Conservation (phyloP, 2,113 vertebrate genomes). For the Chlamydotis undulata region DNA sequence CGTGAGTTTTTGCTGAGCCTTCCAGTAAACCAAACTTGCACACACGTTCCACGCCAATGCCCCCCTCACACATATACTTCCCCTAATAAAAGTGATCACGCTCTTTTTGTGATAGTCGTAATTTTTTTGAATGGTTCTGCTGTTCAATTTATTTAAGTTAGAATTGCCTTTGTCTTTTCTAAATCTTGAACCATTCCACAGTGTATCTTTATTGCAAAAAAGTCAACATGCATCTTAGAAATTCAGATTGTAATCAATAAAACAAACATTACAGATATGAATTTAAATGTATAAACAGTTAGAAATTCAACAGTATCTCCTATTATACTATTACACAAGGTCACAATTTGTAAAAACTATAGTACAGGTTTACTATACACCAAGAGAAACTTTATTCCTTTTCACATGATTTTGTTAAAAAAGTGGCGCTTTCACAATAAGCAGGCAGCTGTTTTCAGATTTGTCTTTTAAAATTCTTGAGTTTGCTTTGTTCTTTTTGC, state of each 20-base stretch:
- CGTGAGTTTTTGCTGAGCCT: not conserved
- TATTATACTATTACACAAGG: constrained; percentile 89
- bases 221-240: constrained; percentile 99
- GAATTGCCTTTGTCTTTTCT: constrained; percentile 63
- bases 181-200: constrained; percentile 86
- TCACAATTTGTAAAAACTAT: constrained; percentile 91
- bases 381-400: constrained; percentile 76
- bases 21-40: not conserved
- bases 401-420: constrained; percentile 78
- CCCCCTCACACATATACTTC: not conserved
- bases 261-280: constrained; percentile 99
- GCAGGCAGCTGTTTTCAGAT: constrained; percentile 6
- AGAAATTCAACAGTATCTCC: constrained; percentile 96
- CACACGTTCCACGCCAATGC: not conserved
- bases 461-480: not conserved
- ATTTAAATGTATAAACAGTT: constrained; percentile 99
- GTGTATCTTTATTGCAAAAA: constrained; percentile 95
- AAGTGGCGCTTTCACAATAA: not conserved
- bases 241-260: constrained; percentile 95
- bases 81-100: constrained; percentile 76
- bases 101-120: constrained; percentile 77
- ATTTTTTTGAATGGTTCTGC: constrained; percentile 88
- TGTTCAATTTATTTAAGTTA: constrained; percentile 76
- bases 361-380: constrained; percentile 87
- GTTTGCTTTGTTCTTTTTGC: not conserved